These are phyloP conservation scores for Paraescarpia echinospica DNA, from an alignment of 1,140 invertebrate species.

Conservation along the genomic window DNA sequence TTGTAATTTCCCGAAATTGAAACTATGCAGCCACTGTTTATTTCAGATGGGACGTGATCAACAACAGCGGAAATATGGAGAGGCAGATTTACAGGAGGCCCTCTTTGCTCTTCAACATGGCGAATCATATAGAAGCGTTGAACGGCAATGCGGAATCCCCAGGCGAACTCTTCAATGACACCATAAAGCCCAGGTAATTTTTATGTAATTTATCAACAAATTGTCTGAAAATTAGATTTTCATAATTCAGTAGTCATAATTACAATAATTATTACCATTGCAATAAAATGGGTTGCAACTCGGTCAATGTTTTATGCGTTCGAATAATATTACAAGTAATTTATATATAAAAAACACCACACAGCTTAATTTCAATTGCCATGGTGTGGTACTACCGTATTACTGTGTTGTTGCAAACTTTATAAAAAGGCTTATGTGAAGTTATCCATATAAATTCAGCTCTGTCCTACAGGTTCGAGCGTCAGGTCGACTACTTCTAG, in stretches of 20 bases:
- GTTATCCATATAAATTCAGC: background rate
- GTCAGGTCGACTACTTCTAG: slow-evolving; percentile 5
- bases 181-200: background rate
- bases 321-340: slow-evolving; percentile 15
- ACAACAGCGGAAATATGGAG: background rate
- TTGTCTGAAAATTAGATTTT: too few species aligned
- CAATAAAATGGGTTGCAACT: slow-evolving; percentile 13
- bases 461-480: background rate
- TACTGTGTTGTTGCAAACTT: background rate
- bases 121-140: too few species aligned
- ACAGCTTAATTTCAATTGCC: slow-evolving; percentile 11
- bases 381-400: too few species aligned
- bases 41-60: background rate
- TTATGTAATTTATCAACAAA: slow-evolving; percentile 3
- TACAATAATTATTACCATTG: slow-evolving; percentile 15
- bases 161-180: too few species aligned
- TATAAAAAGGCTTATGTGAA: slow-evolving; percentile 7
- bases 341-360: background rate
- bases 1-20: background rate
- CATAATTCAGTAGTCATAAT: background rate
- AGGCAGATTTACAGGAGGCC: slow-evolving; percentile 13
- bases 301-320: slow-evolving; percentile 4
- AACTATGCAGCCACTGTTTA: background rate
- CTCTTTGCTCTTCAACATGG: background rate
- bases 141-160: too few species aligned